Evolutionary conservation across 2,888 invertebrate species (phyloP).

Genomic region (Taenaris catops): DNA sequence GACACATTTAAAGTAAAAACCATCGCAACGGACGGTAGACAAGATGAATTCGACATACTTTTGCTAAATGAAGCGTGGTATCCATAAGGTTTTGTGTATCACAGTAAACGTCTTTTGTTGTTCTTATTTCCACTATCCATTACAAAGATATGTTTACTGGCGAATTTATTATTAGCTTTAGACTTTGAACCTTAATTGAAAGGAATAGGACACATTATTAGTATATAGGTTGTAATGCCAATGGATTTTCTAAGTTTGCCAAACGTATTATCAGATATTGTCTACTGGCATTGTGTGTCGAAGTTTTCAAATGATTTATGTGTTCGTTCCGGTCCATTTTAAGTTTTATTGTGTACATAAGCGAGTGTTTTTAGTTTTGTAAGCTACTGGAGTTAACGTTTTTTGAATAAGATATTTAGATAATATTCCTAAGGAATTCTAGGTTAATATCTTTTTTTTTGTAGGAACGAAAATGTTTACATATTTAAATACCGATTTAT

Average conservation of each 20-base stretch:
- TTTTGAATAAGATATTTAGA: too few species aligned
- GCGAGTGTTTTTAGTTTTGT: not conserved
- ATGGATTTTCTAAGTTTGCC: constrained; percentile 22
- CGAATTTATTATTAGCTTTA: constrained; percentile 1
- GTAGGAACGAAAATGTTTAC: too few species aligned
- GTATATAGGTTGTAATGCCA: too few species aligned
- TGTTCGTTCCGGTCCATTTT: constrained; percentile 42
- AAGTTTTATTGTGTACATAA: constrained; percentile 31
- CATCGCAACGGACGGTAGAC: constrained; percentile 43
- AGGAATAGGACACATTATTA: not conserved
- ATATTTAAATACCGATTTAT: too few species aligned
- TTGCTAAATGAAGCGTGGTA: constrained; percentile 75
- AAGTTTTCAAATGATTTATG: constrained; percentile 59
- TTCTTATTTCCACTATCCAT: constrained; percentile 44
- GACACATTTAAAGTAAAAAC: constrained; percentile 48
- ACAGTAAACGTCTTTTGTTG: constrained; percentile 34
- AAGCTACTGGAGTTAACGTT: constrained; percentile 1
- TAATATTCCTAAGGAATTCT: too few species aligned
- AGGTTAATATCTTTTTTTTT: too few species aligned
- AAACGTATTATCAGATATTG: constrained; percentile 42
- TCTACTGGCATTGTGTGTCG: constrained; percentile 46
- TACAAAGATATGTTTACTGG: constrained; percentile 29
- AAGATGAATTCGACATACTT: constrained; percentile 73
- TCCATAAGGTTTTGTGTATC: constrained; percentile 49
- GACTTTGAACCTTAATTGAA: constrained; percentile 22